A percentile compares a stretch with the other conserved stretches of the same genome.
These are phyloP conservation scores for Myiotriccus ornatus DNA, from an alignment of 2,797 vertebrate species.

Conservation along the genomic window DNA sequence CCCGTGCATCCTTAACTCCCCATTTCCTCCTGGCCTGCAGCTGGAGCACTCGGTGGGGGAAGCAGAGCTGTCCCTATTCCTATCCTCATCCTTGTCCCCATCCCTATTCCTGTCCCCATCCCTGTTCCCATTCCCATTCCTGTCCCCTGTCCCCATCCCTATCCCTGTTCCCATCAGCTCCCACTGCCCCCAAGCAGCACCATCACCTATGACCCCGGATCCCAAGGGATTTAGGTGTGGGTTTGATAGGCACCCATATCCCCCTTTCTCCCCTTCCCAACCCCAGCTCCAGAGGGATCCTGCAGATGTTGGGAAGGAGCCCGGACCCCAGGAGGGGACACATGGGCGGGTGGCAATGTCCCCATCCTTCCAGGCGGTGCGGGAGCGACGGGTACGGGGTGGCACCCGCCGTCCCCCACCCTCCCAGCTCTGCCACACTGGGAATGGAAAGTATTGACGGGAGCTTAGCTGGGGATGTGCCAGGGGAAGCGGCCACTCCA, in stretches of 20 bases:
- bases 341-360: fast-evolving
- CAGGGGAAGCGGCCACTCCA: background rate
- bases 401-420: background rate
- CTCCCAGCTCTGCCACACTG: background rate
- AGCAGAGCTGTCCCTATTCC: background rate
- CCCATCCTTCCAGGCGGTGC: fast-evolving
- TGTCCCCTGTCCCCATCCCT: too few species aligned
- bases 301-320: fast-evolving
- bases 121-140: too few species aligned
- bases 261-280: background rate
- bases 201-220: fast-evolving
- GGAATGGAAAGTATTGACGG: slow-evolving; percentile 47
- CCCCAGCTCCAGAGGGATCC: background rate
- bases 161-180: background rate
- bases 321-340: background rate
- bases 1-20: background rate
- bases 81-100: background rate
- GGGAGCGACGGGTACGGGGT: background rate
- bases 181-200: background rate
- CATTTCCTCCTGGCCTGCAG: background rate
- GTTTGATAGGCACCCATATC: background rate
- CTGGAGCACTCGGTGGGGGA: fast-evolving
- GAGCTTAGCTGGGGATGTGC: background rate
- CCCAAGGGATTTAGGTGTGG: background rate
- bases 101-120: background rate